Evolutionary conservation across 2,113 vertebrate species (phyloP).

Genomic region (Cephalophus harveyi): DNA sequence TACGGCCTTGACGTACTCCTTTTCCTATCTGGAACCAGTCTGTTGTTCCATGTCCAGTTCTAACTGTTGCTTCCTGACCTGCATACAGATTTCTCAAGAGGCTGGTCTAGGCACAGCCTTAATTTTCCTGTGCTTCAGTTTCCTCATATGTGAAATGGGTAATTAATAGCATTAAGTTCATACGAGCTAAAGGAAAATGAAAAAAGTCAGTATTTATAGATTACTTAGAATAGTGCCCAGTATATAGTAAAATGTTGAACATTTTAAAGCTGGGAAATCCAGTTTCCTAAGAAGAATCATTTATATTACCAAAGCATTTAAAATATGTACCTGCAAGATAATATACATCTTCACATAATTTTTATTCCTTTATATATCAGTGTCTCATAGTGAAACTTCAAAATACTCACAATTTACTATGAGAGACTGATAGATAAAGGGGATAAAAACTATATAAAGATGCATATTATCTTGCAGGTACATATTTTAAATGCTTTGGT

Average conservation of each 20-base stretch:
- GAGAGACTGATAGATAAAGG: neutral
- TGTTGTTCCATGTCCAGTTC: no score
- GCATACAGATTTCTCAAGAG: no score
- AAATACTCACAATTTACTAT: no score
- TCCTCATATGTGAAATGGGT: neutral
- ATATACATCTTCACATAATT: neutral
- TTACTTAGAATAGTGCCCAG: neutral
- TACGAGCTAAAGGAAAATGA: neutral
- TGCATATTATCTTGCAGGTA: neutral
- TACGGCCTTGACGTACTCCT: no score
- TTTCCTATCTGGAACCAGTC: no score
- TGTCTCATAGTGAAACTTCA: neutral
- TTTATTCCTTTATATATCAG: neutral
- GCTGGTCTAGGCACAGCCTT: neutral
- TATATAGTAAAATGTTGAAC: neutral
- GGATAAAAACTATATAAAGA: neutral
- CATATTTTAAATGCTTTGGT: neutral
- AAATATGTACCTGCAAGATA: neutral
- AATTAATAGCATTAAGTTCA: neutral
- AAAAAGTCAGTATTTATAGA: neutral
- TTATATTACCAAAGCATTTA: neutral
- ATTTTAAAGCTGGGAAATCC: neutral
- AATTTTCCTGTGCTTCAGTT: neutral
- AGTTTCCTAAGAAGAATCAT: neutral
- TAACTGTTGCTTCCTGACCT: no score